A percentile compares a stretch with the other conserved stretches of the same genome.
Conservation (phyloP, 2,797 vertebrate species). For the Chloroceryle amazona region DNA sequence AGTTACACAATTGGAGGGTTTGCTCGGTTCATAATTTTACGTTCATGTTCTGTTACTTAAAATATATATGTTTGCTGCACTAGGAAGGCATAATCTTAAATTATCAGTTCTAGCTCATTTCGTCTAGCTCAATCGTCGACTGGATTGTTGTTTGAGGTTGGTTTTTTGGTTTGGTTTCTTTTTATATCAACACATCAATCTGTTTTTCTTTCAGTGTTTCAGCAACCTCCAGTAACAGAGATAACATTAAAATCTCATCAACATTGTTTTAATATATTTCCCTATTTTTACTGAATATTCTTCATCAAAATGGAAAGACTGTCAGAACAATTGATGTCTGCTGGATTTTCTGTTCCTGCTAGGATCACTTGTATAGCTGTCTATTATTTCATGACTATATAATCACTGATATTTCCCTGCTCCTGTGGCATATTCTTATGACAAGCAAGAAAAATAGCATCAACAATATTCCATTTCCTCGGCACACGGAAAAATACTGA, state of each 20-base stretch:
- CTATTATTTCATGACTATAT: background rate
- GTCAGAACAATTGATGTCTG: background rate
- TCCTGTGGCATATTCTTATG: background rate
- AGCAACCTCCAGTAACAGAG: background rate
- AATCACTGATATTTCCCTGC: background rate
- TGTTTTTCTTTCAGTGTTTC: background rate
- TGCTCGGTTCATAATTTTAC: background rate
- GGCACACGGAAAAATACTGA: background rate
- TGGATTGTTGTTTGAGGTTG: background rate
- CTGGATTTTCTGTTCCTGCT: background rate
- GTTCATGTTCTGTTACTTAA: background rate
- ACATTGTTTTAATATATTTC: background rate
- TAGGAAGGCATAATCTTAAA: background rate
- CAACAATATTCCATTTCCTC: background rate
- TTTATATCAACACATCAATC: background rate
- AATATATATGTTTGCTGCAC: background rate
- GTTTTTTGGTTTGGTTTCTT: background rate
- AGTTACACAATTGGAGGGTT: background rate
- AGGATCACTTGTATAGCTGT: background rate
- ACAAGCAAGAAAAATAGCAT: constrained; percentile 7
- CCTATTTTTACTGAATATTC: background rate
- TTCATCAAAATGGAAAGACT: background rate
- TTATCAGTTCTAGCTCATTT: background rate
- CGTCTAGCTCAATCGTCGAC: no score
- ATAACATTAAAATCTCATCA: background rate